Conservation (phyloP, 2,113 vertebrate species). For the Castor canadensis region DNA sequence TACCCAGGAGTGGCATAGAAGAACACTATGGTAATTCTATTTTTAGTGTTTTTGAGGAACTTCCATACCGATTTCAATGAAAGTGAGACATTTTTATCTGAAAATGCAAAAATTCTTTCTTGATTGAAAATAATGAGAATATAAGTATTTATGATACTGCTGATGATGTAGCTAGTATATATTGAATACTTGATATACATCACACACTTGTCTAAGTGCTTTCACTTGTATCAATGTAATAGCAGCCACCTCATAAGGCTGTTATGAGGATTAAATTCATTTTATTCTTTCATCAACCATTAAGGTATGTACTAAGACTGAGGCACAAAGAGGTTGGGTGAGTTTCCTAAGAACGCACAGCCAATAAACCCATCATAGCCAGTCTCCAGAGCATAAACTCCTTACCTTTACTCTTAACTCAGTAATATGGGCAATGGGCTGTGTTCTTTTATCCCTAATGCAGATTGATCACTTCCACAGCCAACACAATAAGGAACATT, state of each 20-base stretch:
- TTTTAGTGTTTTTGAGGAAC: too few species aligned
- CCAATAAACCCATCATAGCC: background rate
- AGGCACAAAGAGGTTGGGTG: background rate
- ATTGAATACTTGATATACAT: background rate
- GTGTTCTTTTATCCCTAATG: background rate
- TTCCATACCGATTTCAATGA: background rate
- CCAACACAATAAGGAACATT: background rate
- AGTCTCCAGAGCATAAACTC: background rate
- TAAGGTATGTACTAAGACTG: background rate
- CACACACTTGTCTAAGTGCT: background rate
- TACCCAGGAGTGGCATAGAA: too few species aligned
- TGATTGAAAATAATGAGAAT: background rate
- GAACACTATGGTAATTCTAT: too few species aligned
- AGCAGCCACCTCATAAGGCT: background rate
- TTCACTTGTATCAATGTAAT: background rate
- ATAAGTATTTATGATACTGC: background rate
- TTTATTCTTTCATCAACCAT: background rate
- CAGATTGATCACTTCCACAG: background rate
- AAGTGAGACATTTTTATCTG: background rate
- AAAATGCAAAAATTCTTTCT: constrained; percentile 21
- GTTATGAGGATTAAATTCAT: background rate
- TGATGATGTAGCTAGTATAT: background rate
- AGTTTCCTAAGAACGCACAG: background rate
- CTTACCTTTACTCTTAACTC: background rate
- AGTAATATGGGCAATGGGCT: background rate